These are phyloP conservation scores for Hylyphantes graminicola DNA, from an alignment of 1,140 invertebrate species.

Conservation along the genomic window DNA sequence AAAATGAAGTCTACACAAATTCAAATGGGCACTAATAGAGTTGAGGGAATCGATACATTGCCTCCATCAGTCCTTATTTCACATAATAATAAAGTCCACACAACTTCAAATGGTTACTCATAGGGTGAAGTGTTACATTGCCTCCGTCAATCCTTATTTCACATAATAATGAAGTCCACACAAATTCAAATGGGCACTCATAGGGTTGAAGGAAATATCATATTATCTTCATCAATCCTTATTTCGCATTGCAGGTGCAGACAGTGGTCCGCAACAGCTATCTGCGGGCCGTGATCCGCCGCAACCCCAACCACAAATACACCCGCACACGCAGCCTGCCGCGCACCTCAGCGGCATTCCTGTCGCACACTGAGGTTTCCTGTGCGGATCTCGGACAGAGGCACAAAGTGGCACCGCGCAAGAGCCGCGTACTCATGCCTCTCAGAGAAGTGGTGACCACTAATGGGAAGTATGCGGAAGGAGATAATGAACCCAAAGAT, in stretches of 20 bases:
- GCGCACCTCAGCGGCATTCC: slow-evolving; percentile 32
- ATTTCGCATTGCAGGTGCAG: slow-evolving; percentile 64
- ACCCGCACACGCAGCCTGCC: slow-evolving; percentile 28
- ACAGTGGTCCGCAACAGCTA: slow-evolving; percentile 61
- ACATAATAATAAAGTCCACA: too few relatives aligned
- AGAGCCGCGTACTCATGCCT: slow-evolving; percentile 1
- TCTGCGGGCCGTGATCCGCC: slow-evolving; percentile 53
- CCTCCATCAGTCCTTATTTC: too few relatives aligned
- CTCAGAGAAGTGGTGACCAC: slow-evolving; percentile 13
- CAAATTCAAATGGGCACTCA: too few relatives aligned
- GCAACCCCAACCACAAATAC: slow-evolving; percentile 51
- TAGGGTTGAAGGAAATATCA: too few relatives aligned
- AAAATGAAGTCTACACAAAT: too few relatives aligned
- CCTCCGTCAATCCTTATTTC: too few relatives aligned
- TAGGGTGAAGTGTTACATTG: too few relatives aligned
- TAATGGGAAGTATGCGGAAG: slow-evolving; percentile 9
- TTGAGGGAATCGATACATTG: too few relatives aligned
- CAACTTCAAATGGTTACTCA: too few relatives aligned
- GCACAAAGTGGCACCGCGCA: slow-evolving; percentile 66
- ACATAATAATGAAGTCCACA: background rate
- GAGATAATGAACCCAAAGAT: background rate
- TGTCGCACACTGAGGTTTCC: slow-evolving; percentile 57
- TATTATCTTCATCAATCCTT: too few relatives aligned
- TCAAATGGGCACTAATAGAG: too few relatives aligned
- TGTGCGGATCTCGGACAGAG: slow-evolving; percentile 17